phyloP scores from a whole-genome alignment of 2,113 vertebrate genomes.

The Oryzias melastigma region DNA sequence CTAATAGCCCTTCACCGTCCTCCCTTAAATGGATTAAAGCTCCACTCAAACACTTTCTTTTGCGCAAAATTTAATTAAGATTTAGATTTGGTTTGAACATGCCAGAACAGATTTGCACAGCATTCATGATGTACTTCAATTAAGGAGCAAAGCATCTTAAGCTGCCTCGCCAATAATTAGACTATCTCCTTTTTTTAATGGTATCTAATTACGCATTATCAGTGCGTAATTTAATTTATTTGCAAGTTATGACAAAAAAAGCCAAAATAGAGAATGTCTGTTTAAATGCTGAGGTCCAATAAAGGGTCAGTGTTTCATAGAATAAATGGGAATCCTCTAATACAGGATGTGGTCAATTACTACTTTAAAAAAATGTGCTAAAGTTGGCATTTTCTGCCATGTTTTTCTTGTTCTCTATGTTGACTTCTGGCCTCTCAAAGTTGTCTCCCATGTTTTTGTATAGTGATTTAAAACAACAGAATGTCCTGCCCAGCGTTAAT shows the following conservation, averaged over 20 bases:
- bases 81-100: slow-evolving; percentile 81
- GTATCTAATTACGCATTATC: slow-evolving; percentile 78
- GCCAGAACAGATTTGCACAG: slow-evolving; percentile 74
- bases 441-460: slow-evolving; percentile 60
- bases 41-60: slow-evolving; percentile 75
- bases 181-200: slow-evolving; percentile 73
- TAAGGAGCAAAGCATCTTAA: slow-evolving; percentile 79
- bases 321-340: slow-evolving; percentile 4
- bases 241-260: slow-evolving; percentile 39
- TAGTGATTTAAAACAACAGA: slow-evolving; percentile 73
- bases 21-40: slow-evolving; percentile 78
- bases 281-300: slow-evolving; percentile 58
- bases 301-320: slow-evolving; percentile 7
- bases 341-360: slow-evolving; percentile 35
- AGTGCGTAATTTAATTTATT: slow-evolving; percentile 75
- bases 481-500: slow-evolving; percentile 74
- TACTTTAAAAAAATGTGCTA: slow-evolving; percentile 25
- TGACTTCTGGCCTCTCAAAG: slow-evolving; percentile 63
- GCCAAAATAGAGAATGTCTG: slow-evolving; percentile 32
- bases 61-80: slow-evolving; percentile 81
- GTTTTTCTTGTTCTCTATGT: slow-evolving; percentile 23
- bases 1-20: slow-evolving; percentile 78
- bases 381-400: slow-evolving; percentile 38
- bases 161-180: slow-evolving; percentile 81
- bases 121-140: slow-evolving; percentile 75